Base-by-base conservation (phyloP, 2,113 vertebrate species). In the Myrmecophaga tridactyla region DNA sequence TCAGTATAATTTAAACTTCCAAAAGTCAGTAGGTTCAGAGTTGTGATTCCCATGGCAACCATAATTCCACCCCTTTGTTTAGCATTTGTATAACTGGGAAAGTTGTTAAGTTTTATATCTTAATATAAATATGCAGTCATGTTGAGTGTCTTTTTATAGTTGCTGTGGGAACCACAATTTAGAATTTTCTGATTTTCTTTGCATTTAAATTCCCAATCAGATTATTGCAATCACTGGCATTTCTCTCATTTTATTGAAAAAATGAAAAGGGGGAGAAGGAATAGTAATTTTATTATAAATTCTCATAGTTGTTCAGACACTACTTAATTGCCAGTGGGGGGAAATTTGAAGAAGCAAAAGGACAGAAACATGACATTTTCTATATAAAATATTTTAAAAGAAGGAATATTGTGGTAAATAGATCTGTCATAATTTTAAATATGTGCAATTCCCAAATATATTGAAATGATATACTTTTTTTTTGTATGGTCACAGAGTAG, bases 41-140 rank as follows among this genome's bases (percentile, higher is more conserved):
- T 97, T 98, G 97, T 98, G 96, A 96, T 98, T 96, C 96, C 97
- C 97, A 98, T 98, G 96, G 97, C 97, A 98, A 98, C 97, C 96
- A 97, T 91, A 95, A 98, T 97, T 96, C 97, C 89, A 97, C 97
- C 96, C 96, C 96, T 98, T 97, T 97, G 97, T 98, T 98, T 96
- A 97, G 97, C 96, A 97, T 98, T 97, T 98, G 97, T 97, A 96
- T 96, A 98, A 98, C 96, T 96, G 93, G 96, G 94, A 93, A 98
- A 97, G 97, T 97, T 98, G 97, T 97, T 97, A 97, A 96, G 97
- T 98, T 98, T 97, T 97, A 97, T 97, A 96, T 97, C 97, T 97
- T 97, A 96, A 97, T 98, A 98, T 98, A 98, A 98, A 97, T 97
- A 98, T 97, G 96, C 96, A 97, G 95, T 96, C 94, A 97, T 96